phyloP scores from a whole-genome alignment of 2,888 invertebrate genomes.

The Syrista parreyssii region DNA sequence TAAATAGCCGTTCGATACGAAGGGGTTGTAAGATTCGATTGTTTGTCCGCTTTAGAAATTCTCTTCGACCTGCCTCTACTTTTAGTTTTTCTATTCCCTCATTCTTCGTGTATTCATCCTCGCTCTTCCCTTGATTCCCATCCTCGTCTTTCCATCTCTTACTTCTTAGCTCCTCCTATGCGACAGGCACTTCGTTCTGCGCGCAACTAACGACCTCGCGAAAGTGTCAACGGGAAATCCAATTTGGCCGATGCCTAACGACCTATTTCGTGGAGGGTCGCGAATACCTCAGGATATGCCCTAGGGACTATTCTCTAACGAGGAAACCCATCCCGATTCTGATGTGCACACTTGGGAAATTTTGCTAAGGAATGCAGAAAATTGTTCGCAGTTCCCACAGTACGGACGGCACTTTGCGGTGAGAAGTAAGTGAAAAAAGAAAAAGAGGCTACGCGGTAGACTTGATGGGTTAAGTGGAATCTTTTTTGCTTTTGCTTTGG shows the following conservation, averaged over 20 bases:
- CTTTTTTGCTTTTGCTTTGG: neutral
- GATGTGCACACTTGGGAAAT: neutral
- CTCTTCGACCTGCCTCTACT: neutral
- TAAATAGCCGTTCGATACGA: neutral
- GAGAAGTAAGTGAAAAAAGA: neutral
- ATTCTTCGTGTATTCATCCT: too few species aligned
- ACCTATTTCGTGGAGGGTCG: neutral
- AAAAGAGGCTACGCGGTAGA: neutral
- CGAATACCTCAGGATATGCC: neutral
- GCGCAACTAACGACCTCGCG: neutral
- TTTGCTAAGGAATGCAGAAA: neutral
- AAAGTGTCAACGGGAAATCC: neutral
- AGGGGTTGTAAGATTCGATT: neutral
- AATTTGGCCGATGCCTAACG: neutral
- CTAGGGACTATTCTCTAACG: neutral
- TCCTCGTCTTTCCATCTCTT: neutral
- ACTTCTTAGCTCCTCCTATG: neutral
- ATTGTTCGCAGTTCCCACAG: neutral
- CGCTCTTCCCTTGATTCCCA: neutral
- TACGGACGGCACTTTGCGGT: neutral
- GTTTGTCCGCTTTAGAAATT: neutral
- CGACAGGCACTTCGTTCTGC: neutral
- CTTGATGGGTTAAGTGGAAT: neutral
- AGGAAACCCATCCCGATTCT: neutral
- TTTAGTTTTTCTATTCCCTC: neutral